Conservation (phyloP, 2,113 vertebrate species). For the Engystomops pustulosus region DNA sequence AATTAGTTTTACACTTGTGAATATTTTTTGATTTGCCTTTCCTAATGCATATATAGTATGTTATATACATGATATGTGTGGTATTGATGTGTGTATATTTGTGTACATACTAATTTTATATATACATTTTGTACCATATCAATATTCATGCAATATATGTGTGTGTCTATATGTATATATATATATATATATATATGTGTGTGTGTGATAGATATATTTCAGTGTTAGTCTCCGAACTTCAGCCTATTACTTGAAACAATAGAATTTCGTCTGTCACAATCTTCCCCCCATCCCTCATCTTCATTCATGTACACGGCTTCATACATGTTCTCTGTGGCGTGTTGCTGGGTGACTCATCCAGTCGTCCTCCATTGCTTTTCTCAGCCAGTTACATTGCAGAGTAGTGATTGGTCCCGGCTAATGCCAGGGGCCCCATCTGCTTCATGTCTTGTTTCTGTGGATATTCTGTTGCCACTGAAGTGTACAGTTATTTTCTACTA, state of each 20-base stretch:
- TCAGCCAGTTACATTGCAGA: conserved; percentile 22
- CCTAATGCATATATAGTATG: no score
- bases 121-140: no score
- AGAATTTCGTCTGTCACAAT: background rate
- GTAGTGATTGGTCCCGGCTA: background rate
- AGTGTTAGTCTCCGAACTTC: no score
- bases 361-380: conserved; percentile 11
- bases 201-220: no score
- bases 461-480: background rate
- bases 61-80: no score
- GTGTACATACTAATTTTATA: no score
- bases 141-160: no score
- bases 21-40: no score
- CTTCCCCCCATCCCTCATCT: background rate
- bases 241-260: no score
- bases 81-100: no score
- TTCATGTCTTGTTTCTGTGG: background rate
- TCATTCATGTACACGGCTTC: background rate
- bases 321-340: background rate
- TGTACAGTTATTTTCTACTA: background rate
- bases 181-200: background rate
- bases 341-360: conserved; percentile 48
- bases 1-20: no score
- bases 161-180: no score
- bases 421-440: background rate